These are phyloP conservation scores for Phortica okadai DNA, from an alignment of 2,888 invertebrate genomes.

Conservation along the genomic window DNA sequence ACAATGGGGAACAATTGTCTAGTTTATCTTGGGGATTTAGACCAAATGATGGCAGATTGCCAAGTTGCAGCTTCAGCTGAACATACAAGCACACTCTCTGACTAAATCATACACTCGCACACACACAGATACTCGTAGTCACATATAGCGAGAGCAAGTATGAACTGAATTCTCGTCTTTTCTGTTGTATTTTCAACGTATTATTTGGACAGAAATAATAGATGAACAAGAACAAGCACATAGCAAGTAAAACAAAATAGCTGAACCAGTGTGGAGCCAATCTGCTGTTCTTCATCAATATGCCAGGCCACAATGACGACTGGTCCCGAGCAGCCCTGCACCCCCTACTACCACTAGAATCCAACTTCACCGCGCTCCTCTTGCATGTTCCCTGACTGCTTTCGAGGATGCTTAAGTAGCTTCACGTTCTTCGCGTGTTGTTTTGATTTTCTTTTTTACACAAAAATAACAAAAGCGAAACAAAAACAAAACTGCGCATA, in stretches of 20 bases:
- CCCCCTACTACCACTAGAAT: not conserved
- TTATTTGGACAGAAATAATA: constrained; percentile 9
- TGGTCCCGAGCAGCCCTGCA: constrained; percentile 9
- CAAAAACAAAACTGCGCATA: constrained; percentile 62
- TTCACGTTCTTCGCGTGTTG: constrained; percentile 47
- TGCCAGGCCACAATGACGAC: constrained; percentile 55
- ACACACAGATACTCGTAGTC: constrained; percentile 33
- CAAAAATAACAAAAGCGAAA: constrained; percentile 32
- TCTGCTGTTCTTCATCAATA: constrained; percentile 71
- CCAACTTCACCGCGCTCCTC: constrained; percentile 9
- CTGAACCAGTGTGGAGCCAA: constrained; percentile 56
- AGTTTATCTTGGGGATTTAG: constrained; percentile 64
- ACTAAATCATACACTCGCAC: constrained; percentile 15
- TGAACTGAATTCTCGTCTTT: not conserved
- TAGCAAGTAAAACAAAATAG: constrained; percentile 18
- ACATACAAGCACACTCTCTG: constrained; percentile 13
- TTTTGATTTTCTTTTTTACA: constrained; percentile 29
- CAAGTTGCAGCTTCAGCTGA: constrained; percentile 58
- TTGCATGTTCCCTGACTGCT: not conserved
- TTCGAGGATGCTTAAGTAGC: constrained; percentile 63
- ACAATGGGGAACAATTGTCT: constrained; percentile 67
- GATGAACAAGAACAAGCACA: constrained; percentile 17
- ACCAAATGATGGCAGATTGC: constrained; percentile 69
- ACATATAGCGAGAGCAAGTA: not conserved
- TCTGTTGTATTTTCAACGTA: constrained; percentile 14